Conservation (phyloP, 2,113 vertebrate species). For the Thomomys bottae region DNA sequence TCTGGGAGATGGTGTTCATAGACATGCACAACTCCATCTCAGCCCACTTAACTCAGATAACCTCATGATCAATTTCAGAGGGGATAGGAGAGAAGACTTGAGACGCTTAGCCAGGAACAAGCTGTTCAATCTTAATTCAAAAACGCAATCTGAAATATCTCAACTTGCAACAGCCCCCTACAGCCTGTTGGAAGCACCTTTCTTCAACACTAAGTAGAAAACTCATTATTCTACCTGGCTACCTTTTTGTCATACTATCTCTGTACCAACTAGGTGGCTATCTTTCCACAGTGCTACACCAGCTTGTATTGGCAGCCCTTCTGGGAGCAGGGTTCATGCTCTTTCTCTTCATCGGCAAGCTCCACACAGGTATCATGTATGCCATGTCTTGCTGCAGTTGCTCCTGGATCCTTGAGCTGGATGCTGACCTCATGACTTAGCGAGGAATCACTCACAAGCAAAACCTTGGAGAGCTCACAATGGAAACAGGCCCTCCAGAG, state of each 20-base stretch:
- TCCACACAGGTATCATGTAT: slow-evolving; percentile 91
- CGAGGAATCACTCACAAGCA: slow-evolving; percentile 89
- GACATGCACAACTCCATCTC: no score
- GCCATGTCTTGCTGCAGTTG: slow-evolving; percentile 90
- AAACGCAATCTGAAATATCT: slow-evolving; percentile 97
- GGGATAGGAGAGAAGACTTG: no score
- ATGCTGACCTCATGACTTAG: slow-evolving; percentile 91
- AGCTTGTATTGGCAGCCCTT: slow-evolving; percentile 86
- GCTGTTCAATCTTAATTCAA: no score
- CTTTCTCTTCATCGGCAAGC: slow-evolving; percentile 93
- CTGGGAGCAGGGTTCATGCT: slow-evolving; percentile 76
- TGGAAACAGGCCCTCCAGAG: slow-evolving; percentile 95
- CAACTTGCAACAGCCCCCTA: slow-evolving; percentile 96
- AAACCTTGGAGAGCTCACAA: slow-evolving; percentile 94
- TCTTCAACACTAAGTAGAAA: slow-evolving; percentile 94
- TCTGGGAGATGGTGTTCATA: no score
- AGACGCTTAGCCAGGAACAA: no score
- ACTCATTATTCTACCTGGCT: slow-evolving; percentile 93
- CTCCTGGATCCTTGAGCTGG: slow-evolving; percentile 79
- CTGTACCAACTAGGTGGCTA: slow-evolving; percentile 93
- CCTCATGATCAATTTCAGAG: no score
- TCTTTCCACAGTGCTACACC: slow-evolving; percentile 93
- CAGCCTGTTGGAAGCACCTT: slow-evolving; percentile 91
- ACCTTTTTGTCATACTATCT: slow-evolving; percentile 95
- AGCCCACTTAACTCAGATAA: no score